Conservation (phyloP, 2,113 vertebrate species). For the Ranitomeya imitator region DNA sequence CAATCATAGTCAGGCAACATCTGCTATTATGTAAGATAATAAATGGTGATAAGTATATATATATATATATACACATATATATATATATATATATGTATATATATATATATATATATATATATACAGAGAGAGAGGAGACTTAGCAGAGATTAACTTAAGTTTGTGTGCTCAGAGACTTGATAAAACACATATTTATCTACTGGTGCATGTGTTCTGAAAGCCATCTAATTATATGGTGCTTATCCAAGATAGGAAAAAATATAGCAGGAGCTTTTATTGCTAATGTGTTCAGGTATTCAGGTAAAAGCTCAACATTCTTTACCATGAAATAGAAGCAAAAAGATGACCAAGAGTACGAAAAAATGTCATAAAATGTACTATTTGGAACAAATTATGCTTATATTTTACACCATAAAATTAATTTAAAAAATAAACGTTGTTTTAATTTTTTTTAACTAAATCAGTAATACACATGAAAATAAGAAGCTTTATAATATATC, state of each 20-base stretch:
- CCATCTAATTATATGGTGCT: neutral
- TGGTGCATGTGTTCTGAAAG: neutral
- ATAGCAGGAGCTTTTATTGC: neutral
- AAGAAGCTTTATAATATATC: too few relatives aligned
- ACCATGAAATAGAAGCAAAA: neutral
- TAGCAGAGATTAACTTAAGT: conserved; percentile 14
- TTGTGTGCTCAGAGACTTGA: neutral
- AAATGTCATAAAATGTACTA: neutral
- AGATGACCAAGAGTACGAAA: neutral
- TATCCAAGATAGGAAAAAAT: neutral
- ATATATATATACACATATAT: too few relatives aligned
- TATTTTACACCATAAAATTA: neutral
- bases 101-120: too few relatives aligned
- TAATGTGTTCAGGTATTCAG: neutral
- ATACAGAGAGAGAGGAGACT: neutral
- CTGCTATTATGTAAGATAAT: conserved; percentile 35
- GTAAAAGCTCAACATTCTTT: neutral
- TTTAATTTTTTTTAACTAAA: too few relatives aligned
- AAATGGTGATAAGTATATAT: neutral
- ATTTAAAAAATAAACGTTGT: too few relatives aligned
- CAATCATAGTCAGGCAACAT: neutral
- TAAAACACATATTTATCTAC: conserved; percentile 11
- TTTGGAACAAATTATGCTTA: neutral
- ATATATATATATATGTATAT: too few relatives aligned
- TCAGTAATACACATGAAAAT: too few relatives aligned